These are phyloP conservation scores for Buathra laborator DNA, from an alignment of 2,888 invertebrate genomes.

Conservation along the genomic window DNA sequence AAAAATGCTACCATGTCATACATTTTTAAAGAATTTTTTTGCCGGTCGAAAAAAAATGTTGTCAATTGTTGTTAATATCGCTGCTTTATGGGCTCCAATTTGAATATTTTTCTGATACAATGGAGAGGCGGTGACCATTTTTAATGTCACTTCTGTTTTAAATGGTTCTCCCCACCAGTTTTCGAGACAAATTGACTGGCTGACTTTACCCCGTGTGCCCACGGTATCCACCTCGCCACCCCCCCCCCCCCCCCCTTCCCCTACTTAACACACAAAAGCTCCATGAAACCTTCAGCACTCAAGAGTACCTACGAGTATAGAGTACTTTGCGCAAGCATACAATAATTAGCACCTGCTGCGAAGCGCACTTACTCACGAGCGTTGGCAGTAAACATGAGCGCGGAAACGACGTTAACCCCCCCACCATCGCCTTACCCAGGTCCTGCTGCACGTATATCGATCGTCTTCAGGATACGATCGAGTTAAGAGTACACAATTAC, in stretches of 20 bases:
- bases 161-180: no score
- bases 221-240: conserved; percentile 19
- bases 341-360: conserved; percentile 58
- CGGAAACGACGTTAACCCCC: conserved; percentile 36
- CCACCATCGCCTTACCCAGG: neutral
- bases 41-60: no score
- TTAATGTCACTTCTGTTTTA: no score
- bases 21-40: no score
- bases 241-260: neutral
- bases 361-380: conserved; percentile 46
- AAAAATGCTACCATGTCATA: no score
- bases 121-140: no score
- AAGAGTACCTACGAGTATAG: conserved; percentile 27
- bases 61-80: no score
- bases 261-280: conserved; percentile 47
- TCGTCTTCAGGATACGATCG: conserved; percentile 50
- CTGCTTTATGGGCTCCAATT: no score
- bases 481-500: conserved; percentile 50
- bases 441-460: conserved; percentile 40
- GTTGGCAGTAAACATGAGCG: conserved; percentile 41
- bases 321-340: conserved; percentile 47
- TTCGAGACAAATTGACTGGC: no score
- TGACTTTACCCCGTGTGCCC: neutral
- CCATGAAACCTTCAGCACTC: conserved; percentile 19
- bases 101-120: no score